Evolutionary conservation across 1,140 invertebrate genomes (phyloP), one percentile per base, ranked within the genome.

Genomic region (Bombus soroeensis): DNA sequence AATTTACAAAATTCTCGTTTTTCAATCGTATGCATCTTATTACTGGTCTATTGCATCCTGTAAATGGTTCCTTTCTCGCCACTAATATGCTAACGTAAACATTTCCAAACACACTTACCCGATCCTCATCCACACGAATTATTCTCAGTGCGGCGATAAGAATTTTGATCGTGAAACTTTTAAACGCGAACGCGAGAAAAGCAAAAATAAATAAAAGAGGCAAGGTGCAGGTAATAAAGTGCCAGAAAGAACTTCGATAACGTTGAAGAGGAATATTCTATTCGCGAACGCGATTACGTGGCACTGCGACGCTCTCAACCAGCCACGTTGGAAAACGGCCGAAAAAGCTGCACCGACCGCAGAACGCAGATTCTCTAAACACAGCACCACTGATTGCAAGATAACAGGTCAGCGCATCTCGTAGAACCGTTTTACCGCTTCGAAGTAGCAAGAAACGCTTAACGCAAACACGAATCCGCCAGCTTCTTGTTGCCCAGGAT

Each of bases 381-480:
- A 41, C 34, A 9, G 15, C 18, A 6, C 43, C 73, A 18, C n/a
- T 41, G 75, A 77, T 77, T 41, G 75, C 57, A 12, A 41, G 59
- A 78, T 66, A 43, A 78, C 76, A 74, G 73, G 39, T 78, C 76
- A 34, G 59, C 76, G 39, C 39, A 28, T 66, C 76, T 66, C 39
- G n/a, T 25, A 66, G 59, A 66, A 66, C 76, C 39, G n/a, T 78
- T 78, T 32, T 8, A 28, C 59, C 18, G 15, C 28, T 39, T n/a
- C 25, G 12, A 59, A 3, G 22, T 3, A 32, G 39, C 76, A 64
- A 66, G 62, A 66, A 78, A 32, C 76, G 43, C 43, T 43, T 47
- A 74, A 74, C 72, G 43, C 43, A 53, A 53, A 74, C 73, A 74
- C 73, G 73, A 47, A 74, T 74, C 73, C 22, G 2, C 43, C 41